Percentiles rank a stretch among this genome's conserved stretches.
Evolutionary conservation across 2,113 vertebrate species (phyloP).

Genomic region (Capreolus pygargus): DNA sequence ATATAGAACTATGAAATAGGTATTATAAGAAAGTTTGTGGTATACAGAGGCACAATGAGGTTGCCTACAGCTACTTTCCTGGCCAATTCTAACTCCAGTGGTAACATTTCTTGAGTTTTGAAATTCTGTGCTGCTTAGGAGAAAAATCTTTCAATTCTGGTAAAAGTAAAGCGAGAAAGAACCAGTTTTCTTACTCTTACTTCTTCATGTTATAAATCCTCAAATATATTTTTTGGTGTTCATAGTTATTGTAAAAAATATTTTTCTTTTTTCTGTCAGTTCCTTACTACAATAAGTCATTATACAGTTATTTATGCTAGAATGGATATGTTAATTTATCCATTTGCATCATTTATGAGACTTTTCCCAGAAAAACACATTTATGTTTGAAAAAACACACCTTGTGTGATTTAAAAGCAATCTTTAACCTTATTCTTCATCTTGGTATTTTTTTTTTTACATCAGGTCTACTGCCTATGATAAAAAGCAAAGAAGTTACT

Average conservation of each 20-base stretch:
- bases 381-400: slow-evolving; percentile 10
- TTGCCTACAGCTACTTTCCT: neutral
- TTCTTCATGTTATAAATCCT: neutral
- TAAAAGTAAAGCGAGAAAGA: neutral
- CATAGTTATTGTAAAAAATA: neutral
- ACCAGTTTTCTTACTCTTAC: neutral
- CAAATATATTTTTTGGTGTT: neutral
- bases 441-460: neutral
- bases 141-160: neutral
- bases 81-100: neutral
- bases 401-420: neutral
- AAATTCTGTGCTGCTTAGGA: neutral
- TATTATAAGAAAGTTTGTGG: neutral
- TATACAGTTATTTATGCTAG: slow-evolving; percentile 19
- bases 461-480: neutral
- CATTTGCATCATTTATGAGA: slow-evolving; percentile 33
- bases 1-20: neutral
- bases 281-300: neutral
- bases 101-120: neutral
- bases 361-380: slow-evolving; percentile 9
- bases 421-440: neutral
- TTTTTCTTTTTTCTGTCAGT: neutral
- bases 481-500: neutral
- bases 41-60: neutral
- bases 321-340: slow-evolving; percentile 9